phyloP scores from a whole-genome alignment of 2,888 invertebrate genomes.

The Invenusta paracnida region DNA sequence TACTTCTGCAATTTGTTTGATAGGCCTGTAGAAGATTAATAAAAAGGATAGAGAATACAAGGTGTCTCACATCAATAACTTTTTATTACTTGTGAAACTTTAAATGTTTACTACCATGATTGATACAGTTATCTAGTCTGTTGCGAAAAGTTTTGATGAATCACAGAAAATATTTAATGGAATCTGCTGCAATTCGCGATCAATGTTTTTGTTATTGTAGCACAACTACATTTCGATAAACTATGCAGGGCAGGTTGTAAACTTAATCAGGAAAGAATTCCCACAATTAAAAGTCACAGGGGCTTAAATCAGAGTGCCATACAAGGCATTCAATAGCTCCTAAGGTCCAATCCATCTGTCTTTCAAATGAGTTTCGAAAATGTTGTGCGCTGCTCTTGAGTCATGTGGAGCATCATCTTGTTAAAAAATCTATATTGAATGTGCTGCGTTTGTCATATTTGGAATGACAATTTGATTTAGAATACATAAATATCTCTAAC shows the following conservation, averaged over 20 bases:
- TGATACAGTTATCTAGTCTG: neutral
- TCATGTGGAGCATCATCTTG: neutral
- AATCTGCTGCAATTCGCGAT: too few relatives aligned
- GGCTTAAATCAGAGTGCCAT: neutral
- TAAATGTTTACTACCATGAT: too few relatives aligned
- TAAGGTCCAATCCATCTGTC: neutral
- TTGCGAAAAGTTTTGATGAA: neutral
- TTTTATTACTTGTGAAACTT: neutral
- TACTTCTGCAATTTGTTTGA: too few relatives aligned
- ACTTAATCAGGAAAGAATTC: neutral
- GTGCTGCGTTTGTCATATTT: neutral
- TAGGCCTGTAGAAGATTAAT: too few relatives aligned
- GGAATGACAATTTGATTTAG: neutral
- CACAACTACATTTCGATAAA: neutral
- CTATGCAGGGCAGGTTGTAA: neutral
- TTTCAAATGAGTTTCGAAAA: neutral
- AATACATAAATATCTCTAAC: neutral
- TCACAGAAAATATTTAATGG: neutral
- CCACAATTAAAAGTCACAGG: neutral
- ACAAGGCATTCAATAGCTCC: neutral
- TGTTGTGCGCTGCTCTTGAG: neutral
- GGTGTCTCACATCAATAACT: too few relatives aligned
- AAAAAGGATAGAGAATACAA: too few relatives aligned
- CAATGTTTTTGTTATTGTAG: neutral
- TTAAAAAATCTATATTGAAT: neutral